Evolutionary conservation across 2,797 vertebrate species (phyloP).

Genomic region (Artibeus jamaicensis): DNA sequence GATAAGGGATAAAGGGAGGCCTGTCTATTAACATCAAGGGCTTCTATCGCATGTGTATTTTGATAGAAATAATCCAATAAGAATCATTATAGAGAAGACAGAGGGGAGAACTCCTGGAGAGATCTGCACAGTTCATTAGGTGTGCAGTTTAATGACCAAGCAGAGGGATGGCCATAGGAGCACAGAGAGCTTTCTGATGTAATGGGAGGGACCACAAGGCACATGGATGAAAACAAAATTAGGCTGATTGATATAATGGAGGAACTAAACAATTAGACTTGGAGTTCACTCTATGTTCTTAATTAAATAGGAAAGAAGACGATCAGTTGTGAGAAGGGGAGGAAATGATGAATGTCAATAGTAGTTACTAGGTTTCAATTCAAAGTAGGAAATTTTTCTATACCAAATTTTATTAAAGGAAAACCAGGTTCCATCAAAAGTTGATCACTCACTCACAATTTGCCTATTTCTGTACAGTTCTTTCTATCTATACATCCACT

Average conservation of each 20-base stretch:
- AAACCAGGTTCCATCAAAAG: background rate
- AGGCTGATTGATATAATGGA: background rate
- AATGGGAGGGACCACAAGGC: background rate
- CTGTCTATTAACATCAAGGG: background rate
- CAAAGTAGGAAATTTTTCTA: background rate
- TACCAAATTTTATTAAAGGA: background rate
- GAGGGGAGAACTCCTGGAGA: background rate
- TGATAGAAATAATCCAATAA: background rate
- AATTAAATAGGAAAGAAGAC: background rate
- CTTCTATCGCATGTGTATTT: background rate
- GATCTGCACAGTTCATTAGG: background rate
- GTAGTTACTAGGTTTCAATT: background rate
- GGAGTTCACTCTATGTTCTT: background rate
- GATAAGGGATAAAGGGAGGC: background rate
- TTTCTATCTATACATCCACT: background rate
- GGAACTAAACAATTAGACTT: background rate
- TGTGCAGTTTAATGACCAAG: background rate
- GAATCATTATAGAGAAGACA: background rate
- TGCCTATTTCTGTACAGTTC: background rate
- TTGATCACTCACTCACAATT: background rate
- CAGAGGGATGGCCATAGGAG: background rate
- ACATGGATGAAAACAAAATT: background rate
- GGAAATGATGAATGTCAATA: background rate
- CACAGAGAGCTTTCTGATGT: background rate
- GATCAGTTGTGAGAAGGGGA: background rate